Evolutionary conservation across 1,140 invertebrate genomes (phyloP).

Genomic region (Pentalonia nigronervosa): DNA sequence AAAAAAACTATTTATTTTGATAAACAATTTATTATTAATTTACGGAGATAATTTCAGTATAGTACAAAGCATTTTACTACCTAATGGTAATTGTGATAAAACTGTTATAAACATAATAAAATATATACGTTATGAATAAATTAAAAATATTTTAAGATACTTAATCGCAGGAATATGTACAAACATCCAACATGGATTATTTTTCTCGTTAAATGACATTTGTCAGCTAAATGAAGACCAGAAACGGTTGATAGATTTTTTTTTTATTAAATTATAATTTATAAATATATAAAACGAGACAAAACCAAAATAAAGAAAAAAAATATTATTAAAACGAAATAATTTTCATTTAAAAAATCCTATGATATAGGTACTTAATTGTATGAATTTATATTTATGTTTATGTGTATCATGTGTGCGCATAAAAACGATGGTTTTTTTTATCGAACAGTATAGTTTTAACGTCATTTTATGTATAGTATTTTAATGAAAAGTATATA

Average conservation of each 20-base stretch:
- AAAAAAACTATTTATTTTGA: too few species aligned
- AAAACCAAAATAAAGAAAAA: neutral
- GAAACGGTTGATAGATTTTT: too few species aligned
- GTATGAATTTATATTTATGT: neutral
- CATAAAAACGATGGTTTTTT: neutral
- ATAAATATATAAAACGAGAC: too few species aligned
- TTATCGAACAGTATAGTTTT: neutral
- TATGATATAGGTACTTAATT: neutral
- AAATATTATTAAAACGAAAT: neutral
- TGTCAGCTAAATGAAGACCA: too few species aligned
- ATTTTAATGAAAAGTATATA: neutral
- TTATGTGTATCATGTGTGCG: neutral
- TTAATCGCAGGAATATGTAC: too few species aligned
- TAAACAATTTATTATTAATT: neutral
- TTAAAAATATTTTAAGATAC: too few species aligned
- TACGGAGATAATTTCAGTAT: neutral
- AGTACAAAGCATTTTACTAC: neutral
- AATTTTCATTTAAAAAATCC: neutral
- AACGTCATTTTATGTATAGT: neutral
- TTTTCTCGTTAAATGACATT: too few species aligned
- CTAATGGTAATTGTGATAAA: neutral
- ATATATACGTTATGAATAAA: neutral
- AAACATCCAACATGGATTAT: too few species aligned
- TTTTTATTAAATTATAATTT: too few species aligned
- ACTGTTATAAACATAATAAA: neutral